Conservation (phyloP, 1,140 invertebrate genomes). For the Pseudomyrmex gracilis region DNA sequence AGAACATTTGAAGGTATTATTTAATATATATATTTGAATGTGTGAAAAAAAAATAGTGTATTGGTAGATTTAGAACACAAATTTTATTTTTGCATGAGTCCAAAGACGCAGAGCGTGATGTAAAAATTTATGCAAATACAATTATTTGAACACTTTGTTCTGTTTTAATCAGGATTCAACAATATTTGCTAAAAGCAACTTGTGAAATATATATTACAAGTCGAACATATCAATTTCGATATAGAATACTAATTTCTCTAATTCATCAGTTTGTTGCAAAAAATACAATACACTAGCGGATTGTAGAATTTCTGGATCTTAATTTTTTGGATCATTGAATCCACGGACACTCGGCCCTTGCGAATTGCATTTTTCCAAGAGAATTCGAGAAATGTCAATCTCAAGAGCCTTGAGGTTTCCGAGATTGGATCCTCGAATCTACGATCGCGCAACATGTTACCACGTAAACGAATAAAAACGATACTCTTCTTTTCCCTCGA, state of each 20-base stretch:
- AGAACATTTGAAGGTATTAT: neutral
- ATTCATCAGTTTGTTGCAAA: constrained; percentile 15
- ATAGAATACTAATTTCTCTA: constrained; percentile 81
- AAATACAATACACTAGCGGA: constrained; percentile 1
- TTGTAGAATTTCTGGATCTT: constrained; percentile 37
- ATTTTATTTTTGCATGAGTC: constrained; percentile 7
- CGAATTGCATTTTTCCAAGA: neutral
- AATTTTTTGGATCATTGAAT: constrained; percentile 11
- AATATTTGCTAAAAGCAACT: constrained; percentile 40
- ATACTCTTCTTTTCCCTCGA: neutral
- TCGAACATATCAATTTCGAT: constrained; percentile 81
- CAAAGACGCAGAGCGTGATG: neutral
- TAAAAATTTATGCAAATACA: constrained; percentile 23
- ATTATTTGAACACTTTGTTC: neutral
- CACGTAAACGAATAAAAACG: constrained; percentile 14
- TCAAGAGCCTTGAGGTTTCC: neutral
- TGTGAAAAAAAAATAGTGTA: constrained; percentile 7
- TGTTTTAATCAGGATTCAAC: constrained; percentile 41
- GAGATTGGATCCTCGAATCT: constrained; percentile 24
- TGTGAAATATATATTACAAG: constrained; percentile 55
- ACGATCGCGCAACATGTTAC: constrained; percentile 10
- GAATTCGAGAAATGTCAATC: constrained; percentile 7
- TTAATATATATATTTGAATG: neutral
- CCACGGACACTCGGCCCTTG: neutral
- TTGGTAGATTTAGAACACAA: constrained; percentile 18